A percentile compares a stretch with the other conserved stretches of the same genome.
These are phyloP conservation scores for Anas capensis DNA, from an alignment of 2,797 vertebrate genomes.

Conservation along the genomic window DNA sequence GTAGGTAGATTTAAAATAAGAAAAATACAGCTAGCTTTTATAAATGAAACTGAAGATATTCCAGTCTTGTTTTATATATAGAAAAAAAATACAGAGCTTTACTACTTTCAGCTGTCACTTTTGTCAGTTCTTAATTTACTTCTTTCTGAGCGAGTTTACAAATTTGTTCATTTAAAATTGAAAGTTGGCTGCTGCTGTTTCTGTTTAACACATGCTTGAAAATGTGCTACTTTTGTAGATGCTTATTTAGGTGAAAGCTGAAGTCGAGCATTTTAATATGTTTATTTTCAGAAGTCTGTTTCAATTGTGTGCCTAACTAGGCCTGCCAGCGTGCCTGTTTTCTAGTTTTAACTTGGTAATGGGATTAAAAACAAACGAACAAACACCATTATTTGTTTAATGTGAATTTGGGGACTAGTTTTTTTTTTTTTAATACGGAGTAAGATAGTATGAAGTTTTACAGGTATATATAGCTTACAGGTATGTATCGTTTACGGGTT, in stretches of 20 bases:
- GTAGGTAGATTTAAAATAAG: background rate
- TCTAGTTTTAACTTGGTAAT: background rate
- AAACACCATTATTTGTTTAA: background rate
- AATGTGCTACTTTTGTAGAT: constrained; percentile 57
- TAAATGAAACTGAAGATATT: constrained; percentile 52
- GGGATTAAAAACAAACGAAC: background rate
- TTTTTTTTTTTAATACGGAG: background rate
- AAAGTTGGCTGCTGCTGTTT: constrained; percentile 51
- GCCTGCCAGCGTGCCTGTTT: background rate
- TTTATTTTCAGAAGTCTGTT: constrained; percentile 27
- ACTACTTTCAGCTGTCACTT: constrained; percentile 63
- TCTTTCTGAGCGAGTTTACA: constrained; percentile 57
- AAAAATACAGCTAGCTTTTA: constrained; percentile 18
- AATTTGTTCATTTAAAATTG: constrained; percentile 63
- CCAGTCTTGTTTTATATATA: constrained; percentile 63
- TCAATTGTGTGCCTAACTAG: background rate
- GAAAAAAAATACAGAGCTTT: constrained; percentile 23
- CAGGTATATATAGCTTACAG: rapidly evolving
- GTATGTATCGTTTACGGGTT: rapidly evolving
- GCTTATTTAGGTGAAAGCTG: constrained; percentile 45
- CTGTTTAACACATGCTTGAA: constrained; percentile 51
- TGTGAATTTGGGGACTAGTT: background rate
- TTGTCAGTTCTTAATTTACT: constrained; percentile 70
- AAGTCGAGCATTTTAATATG: constrained; percentile 8
- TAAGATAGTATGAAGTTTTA: background rate